Conservation (phyloP, 2,797 vertebrate genomes). For the Sylvilagus floridanus region DNA sequence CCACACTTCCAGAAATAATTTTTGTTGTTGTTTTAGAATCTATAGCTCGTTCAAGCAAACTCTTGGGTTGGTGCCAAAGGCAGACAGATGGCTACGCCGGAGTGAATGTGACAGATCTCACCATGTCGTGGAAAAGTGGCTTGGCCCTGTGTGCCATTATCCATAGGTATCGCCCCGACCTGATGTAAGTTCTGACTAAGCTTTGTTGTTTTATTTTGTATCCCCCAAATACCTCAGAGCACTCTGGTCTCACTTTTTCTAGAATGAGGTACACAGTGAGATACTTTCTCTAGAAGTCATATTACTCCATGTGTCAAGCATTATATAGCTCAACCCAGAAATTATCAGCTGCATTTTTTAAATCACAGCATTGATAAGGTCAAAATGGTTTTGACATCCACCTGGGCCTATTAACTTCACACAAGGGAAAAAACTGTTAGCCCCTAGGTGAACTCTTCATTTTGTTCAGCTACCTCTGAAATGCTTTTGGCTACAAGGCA, state of each 20-base stretch:
- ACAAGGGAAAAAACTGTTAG: constrained; percentile 61
- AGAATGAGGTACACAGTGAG: neutral
- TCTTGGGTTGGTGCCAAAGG: constrained; percentile 98
- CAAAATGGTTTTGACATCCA: constrained; percentile 32
- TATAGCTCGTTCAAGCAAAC: constrained; percentile 96
- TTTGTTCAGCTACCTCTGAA: constrained; percentile 16
- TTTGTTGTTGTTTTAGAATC: constrained; percentile 91
- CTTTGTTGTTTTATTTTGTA: neutral
- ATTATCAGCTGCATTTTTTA: constrained; percentile 5
- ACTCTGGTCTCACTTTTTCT: neutral
- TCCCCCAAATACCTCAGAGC: neutral
- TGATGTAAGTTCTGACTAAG: constrained; percentile 93
- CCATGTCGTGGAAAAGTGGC: constrained; percentile 98
- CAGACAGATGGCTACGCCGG: constrained; percentile 97
- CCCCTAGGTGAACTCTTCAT: constrained; percentile 10
- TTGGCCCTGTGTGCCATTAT: constrained; percentile 97
- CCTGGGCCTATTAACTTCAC: constrained; percentile 7
- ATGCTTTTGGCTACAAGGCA: constrained; percentile 29
- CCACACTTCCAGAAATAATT: neutral
- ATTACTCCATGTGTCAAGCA: neutral
- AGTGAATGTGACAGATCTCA: constrained; percentile 95
- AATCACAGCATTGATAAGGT: neutral
- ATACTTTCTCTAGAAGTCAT: neutral
- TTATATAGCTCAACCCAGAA: neutral
- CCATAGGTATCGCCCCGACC: constrained; percentile 96